Base-by-base conservation (phyloP, 2,797 vertebrate species). In the Pseudomugil tenellus region DNA sequence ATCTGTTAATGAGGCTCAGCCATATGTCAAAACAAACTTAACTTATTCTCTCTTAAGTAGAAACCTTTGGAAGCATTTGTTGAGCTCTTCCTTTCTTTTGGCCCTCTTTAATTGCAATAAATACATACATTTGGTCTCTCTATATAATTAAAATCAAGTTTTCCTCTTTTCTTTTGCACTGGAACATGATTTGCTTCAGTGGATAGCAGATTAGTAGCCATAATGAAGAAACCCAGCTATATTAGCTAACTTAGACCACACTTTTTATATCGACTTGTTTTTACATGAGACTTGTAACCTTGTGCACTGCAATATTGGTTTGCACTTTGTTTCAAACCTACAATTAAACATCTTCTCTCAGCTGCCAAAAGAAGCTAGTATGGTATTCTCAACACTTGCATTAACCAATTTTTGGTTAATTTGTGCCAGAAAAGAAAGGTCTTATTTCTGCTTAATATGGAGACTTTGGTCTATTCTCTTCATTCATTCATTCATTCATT, bases 1-100 rank as follows among this genome's bases (percentile, higher is more conserved):
- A 83, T 84, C 69, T 74, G 74, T 85, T 92, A 91, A 93, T 92
- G 88, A 93, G 89, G 73, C 81, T 81, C 80, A 76, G 76, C 81
- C 63, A 69, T 75, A 74, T 89, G 88, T 87, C 87, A 90, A 67
- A 92, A 91, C 87, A 91, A 83, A 81, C 75, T 52, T 56, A 73
- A 74, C 74, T 72, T 68, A 57, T 49, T 28, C 29, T 74, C 65
- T 76, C 56, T 54, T 23, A 64, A 41, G 70, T 51, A 12, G 64
- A 26, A 35, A 58, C 39, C 17, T 65, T 70, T 21, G 29, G 43
- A 59, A 58, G 56, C 43, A 16, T 76, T 52, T 6, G 75, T 63
- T 73, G 51, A 51, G 29, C 49, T 19, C 25, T 51, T 75, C 41
- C 13, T 67, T 35, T n/a, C 46, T 48, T 58, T 25, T 17, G 19